Percentiles rank a stretch among this genome's conserved stretches.
Evolutionary conservation across 2,113 vertebrate species (phyloP).

Genomic region (Sceloporus tristichus): DNA sequence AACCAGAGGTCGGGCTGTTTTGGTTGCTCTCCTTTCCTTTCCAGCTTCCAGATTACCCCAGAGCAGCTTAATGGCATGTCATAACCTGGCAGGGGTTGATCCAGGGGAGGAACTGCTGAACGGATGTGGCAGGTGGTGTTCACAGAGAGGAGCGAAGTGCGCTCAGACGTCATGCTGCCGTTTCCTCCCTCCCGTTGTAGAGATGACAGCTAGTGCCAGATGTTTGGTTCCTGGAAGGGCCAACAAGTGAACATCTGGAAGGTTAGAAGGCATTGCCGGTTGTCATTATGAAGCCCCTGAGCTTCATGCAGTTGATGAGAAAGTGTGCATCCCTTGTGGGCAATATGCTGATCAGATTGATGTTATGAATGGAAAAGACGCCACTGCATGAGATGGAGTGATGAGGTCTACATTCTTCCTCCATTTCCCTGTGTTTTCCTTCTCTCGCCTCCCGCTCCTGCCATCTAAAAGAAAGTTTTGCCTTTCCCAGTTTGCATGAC

Average conservation of each 20-base stretch:
- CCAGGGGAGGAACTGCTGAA: not conserved
- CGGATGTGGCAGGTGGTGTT: not conserved
- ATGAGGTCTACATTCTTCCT: not conserved
- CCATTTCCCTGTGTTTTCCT: too few relatives aligned
- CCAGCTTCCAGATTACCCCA: not conserved
- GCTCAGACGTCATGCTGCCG: accelerated
- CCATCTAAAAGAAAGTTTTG: not conserved
- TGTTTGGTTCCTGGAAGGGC: accelerated
- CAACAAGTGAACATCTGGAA: slow-evolving; percentile 50
- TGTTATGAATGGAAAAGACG: not conserved
- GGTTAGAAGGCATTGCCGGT: slow-evolving; percentile 29
- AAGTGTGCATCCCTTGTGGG: accelerated
- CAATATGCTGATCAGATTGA: not conserved
- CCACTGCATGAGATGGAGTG: accelerated
- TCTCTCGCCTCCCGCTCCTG: not conserved
- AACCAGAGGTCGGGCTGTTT: not conserved
- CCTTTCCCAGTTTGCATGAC: slow-evolving; percentile 64
- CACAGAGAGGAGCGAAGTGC: not conserved
- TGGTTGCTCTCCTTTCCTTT: not conserved
- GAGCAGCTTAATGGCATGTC: not conserved
- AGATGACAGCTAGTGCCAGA: accelerated
- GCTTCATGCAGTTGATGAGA: accelerated
- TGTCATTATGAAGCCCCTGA: not conserved
- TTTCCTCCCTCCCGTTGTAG: accelerated
- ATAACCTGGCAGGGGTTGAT: accelerated